Conservation (phyloP, 2,113 vertebrate genomes). For the Maccullochella peelii region DNA sequence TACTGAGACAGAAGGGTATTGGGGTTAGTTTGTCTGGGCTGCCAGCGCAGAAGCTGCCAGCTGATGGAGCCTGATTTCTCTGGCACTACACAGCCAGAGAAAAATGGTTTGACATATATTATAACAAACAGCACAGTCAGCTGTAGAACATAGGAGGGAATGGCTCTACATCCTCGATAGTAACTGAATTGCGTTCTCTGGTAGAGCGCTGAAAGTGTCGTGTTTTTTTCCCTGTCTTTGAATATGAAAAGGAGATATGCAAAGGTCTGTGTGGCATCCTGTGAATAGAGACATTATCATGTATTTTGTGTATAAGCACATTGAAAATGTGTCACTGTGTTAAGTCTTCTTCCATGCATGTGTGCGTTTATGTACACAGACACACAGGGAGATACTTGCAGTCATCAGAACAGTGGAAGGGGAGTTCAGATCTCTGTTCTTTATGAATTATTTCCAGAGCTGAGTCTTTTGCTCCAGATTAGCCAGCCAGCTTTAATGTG, state of each 20-base stretch:
- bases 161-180: background rate
- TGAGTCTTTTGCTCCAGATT: conserved; percentile 69
- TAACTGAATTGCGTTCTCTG: conserved; percentile 6
- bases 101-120: conserved; percentile 17
- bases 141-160: background rate
- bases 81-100: conserved; percentile 4
- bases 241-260: conserved; percentile 70
- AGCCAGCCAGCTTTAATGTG: conserved; percentile 47
- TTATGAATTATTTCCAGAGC: conserved; percentile 71
- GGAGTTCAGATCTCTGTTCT: conserved; percentile 53
- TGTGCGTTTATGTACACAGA: background rate
- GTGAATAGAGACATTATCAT: conserved; percentile 4
- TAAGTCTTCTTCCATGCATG: background rate
- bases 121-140: background rate
- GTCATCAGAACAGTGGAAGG: conserved; percentile 22
- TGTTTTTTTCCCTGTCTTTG: conserved; percentile 40
- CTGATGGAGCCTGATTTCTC: conserved; percentile 19
- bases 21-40: conserved; percentile 52
- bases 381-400: background rate
- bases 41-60: conserved; percentile 22
- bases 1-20: conserved; percentile 37
- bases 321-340: conserved; percentile 24
- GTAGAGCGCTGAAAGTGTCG: background rate
- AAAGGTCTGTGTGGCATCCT: conserved; percentile 34
- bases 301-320: background rate